Conservation (phyloP, 37 sponge, comb jelly and placozoan species). For the Mnemiopsis leidyi region DNA sequence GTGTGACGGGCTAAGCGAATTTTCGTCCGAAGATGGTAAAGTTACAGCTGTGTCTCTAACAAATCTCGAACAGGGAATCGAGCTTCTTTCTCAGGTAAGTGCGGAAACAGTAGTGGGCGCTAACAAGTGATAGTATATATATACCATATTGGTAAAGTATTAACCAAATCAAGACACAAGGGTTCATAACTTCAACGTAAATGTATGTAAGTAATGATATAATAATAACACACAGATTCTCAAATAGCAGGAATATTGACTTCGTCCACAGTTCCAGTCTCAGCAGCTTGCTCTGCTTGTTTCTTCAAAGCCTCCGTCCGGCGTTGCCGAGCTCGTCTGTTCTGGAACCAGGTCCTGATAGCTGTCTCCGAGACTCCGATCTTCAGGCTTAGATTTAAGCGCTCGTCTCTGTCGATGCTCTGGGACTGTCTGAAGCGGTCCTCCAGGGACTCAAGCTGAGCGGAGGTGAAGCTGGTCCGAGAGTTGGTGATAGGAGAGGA, state of each 20-base stretch:
- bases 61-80: background rate
- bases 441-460: background rate
- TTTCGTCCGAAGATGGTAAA: background rate
- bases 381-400: background rate
- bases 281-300: conserved; percentile 5
- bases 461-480: conserved; percentile 6
- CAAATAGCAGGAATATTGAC: background rate
- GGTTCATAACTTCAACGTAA: too few relatives aligned
- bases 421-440: background rate
- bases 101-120: too few relatives aligned
- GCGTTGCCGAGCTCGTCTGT: background rate
- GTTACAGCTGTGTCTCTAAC: conserved; percentile 5
- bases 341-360: conserved; percentile 49
- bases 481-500: background rate
- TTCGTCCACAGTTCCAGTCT: background rate
- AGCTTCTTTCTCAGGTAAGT: conserved; percentile 1
- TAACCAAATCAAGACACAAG: background rate
- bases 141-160: too few relatives aligned
- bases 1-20: conserved; percentile 51
- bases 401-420: background rate
- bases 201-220: too few relatives aligned
- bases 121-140: too few relatives aligned
- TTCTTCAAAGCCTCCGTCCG: background rate
- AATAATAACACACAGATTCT: too few relatives aligned
- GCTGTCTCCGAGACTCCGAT: background rate